Conservation (phyloP, 2,888 invertebrate species). For the Macropis europaea region DNA sequence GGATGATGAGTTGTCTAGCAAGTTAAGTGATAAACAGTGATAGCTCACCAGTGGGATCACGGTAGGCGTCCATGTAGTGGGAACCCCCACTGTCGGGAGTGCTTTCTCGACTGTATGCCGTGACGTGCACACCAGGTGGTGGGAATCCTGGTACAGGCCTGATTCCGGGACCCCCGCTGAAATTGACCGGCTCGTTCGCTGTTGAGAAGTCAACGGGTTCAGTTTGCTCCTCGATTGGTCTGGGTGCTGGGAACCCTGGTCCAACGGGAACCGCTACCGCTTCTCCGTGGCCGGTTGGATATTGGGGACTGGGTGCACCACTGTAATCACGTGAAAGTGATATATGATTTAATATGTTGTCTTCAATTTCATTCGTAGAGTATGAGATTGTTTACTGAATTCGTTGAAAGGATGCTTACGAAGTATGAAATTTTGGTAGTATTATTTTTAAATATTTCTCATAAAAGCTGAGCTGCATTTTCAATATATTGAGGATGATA, state of each 20-base stretch:
- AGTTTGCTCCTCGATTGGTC: conserved; percentile 84
- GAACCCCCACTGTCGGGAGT: conserved; percentile 94
- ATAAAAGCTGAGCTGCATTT: too few relatives aligned
- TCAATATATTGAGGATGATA: too few relatives aligned
- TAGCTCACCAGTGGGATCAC: conserved; percentile 90
- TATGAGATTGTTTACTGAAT: too few relatives aligned
- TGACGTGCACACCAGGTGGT: conserved; percentile 82
- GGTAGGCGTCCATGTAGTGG: conserved; percentile 93
- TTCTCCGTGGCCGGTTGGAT: conserved; percentile 81
- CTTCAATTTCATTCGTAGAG: neutral
- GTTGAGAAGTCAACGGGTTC: conserved; percentile 88
- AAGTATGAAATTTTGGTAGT: too few relatives aligned
- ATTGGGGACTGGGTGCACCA: conserved; percentile 83
- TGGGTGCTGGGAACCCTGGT: conserved; percentile 82
- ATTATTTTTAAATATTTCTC: too few relatives aligned
- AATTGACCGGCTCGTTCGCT: conserved; percentile 84
- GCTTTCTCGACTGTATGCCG: conserved; percentile 90
- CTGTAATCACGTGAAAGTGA: conserved; percentile 68
- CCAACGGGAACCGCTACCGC: conserved; percentile 81
- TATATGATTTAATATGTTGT: conserved; percentile 17
- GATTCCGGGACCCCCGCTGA: conserved; percentile 81
- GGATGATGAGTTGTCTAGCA: conserved; percentile 26
- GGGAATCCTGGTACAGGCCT: conserved; percentile 82
- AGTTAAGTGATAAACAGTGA: conserved; percentile 50
- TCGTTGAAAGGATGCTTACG: too few relatives aligned